Evolutionary conservation across 2,888 invertebrate species (phyloP).

Genomic region (Nephrotoma appendiculata): DNA sequence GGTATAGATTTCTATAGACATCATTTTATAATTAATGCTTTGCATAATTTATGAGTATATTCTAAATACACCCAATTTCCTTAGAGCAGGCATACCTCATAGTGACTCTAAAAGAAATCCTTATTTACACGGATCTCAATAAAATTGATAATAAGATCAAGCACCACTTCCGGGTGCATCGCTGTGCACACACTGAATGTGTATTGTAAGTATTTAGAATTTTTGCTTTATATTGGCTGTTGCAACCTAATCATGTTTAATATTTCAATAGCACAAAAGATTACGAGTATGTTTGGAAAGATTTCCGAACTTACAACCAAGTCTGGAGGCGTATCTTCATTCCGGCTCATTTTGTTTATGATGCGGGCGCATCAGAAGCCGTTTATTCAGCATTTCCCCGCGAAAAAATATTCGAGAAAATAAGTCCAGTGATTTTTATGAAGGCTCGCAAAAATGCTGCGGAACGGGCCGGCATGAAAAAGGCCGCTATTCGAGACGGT

Average conservation of each 20-base stretch:
- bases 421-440: conserved; percentile 71
- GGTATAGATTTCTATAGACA: conserved; percentile 26
- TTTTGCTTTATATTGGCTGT: not conserved
- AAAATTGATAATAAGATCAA: conserved; percentile 45
- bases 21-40: conserved; percentile 9
- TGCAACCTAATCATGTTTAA: not conserved
- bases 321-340: conserved; percentile 50
- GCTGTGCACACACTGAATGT: conserved; percentile 43
- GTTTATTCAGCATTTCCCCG: conserved; percentile 44
- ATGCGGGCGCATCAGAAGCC: conserved; percentile 29
- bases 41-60: not conserved
- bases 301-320: conserved; percentile 48
- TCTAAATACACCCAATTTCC: not conserved
- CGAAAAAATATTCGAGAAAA: conserved; percentile 41
- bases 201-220: conserved; percentile 44
- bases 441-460: conserved; percentile 76
- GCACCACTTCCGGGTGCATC: conserved; percentile 38
- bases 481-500: conserved; percentile 75
- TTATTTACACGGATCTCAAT: conserved; percentile 52
- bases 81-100: conserved; percentile 58
- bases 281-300: conserved; percentile 54
- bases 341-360: conserved; percentile 53
- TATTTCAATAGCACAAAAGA: conserved; percentile 43
- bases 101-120: conserved; percentile 46
- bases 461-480: conserved; percentile 68